Base-by-base conservation (phyloP, 2,113 vertebrate species). In the Orientallactaga bullata region DNA sequence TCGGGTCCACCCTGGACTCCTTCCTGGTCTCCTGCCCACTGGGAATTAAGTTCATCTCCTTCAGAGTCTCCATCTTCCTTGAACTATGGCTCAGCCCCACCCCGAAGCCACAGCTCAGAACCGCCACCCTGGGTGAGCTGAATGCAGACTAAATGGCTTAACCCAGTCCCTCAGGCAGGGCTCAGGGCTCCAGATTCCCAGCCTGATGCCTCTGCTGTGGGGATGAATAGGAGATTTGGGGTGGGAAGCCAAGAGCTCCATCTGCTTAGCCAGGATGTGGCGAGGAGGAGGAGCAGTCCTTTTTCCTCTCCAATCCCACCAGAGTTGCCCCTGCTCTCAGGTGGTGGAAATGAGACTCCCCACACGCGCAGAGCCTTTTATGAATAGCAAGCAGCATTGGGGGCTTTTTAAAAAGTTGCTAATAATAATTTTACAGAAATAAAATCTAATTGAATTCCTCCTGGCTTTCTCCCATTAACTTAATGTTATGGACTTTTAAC, bases 401-500 rank as follows among this genome's bases (percentile, higher is more conserved):
- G 92, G 79, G 91, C 66, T 65, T 96, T 93, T 90, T 3, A 7
- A 95, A 95, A 96, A 98, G 78, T 96, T 93, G 65, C 72, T 97
- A 85, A 91, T 96, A 91, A 97, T 97, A 97, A 92, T 96, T 96
- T 95, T 94, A 89, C 51, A 90, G 96, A 96, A 97, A 97, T 92
- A 97, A 96, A 94, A 93, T 55, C 92, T 95, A 92, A 95, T 92
- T 0, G 3, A 94, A 97, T 89, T 79, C 55, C 82, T 96, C 92
- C 35, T 97, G 85, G 93, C 89, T 96, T 95, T 95, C 90, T 35
- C 58, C 83, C 94, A 91, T 96, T 97, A 98, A 96, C 17, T 97
- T 98, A 96, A 95, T 96, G 87, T 96, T 97, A 97, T 84, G 37
- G 95, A 94, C 89, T 97, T 97, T 95, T 97, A 98, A 97, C 2